phyloP scores from a whole-genome alignment of 2,888 invertebrate species.

The Andrena minutula region DNA sequence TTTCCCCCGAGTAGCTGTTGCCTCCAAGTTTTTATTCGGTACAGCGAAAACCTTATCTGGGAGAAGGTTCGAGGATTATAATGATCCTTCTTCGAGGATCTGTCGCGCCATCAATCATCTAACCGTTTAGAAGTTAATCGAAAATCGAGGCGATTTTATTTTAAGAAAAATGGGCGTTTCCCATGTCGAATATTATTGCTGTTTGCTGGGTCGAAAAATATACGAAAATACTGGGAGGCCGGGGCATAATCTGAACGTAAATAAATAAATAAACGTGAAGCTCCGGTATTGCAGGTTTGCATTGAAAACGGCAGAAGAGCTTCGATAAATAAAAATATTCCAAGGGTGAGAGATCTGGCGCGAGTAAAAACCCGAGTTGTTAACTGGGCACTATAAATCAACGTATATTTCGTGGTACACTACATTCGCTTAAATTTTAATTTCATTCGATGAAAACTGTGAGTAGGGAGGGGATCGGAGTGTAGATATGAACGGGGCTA shows the following conservation, averaged over 20 bases:
- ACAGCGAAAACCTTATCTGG: conserved; percentile 6
- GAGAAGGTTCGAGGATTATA: not conserved
- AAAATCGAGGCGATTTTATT: not conserved
- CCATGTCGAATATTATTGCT: not conserved
- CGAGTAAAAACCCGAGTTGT: not conserved
- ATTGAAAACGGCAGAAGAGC: not conserved
- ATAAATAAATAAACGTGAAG: not conserved
- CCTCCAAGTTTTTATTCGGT: conserved; percentile 4
- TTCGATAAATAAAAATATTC: not conserved
- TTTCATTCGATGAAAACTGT: not conserved
- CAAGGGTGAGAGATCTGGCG: not conserved
- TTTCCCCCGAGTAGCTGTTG: conserved; percentile 1
- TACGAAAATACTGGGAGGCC: not conserved
- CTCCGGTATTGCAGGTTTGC: not conserved
- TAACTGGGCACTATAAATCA: not conserved
- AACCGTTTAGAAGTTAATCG: not conserved
- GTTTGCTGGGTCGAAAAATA: not conserved
- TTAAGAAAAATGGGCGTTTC: not conserved
- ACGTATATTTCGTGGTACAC: not conserved
- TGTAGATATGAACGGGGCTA: conserved; percentile 3
- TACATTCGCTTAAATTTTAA: not conserved
- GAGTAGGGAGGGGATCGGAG: not conserved
- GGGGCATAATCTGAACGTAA: not conserved
- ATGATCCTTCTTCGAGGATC: too few relatives aligned
- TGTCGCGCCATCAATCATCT: not conserved